Evolutionary conservation across 1,140 invertebrate genomes (phyloP).

Genomic region (Triops longicaudatus): DNA sequence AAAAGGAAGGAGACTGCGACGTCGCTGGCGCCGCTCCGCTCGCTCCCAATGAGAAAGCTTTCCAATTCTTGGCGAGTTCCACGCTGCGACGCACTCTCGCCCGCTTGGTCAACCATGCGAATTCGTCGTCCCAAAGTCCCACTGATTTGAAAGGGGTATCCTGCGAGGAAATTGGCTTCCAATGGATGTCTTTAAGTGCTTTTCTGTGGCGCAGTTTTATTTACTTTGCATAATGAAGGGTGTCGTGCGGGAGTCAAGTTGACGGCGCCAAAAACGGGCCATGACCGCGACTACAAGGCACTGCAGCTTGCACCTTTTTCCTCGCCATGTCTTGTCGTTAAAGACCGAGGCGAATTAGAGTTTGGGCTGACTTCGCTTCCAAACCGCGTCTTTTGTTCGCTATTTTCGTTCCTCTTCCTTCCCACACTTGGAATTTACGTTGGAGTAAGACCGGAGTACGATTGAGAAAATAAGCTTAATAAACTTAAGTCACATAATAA

Average conservation of each 20-base stretch:
- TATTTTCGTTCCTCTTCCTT: background rate
- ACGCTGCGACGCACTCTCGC: background rate
- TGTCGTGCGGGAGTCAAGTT: constrained; percentile 1
- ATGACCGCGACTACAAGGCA: background rate
- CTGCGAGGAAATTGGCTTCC: constrained; percentile 11
- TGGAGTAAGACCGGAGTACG: background rate
- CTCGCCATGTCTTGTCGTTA: background rate
- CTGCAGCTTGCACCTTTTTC: background rate
- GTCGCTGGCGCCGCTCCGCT: background rate
- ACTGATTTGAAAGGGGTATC: background rate
- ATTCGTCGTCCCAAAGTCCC: background rate
- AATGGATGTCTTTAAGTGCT: background rate
- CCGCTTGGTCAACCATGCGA: background rate
- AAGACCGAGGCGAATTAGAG: background rate
- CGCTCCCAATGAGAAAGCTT: background rate
- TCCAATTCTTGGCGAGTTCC: background rate
- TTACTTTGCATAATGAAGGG: constrained; percentile 15
- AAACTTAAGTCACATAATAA: too few species aligned
- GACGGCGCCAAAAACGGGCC: constrained; percentile 3
- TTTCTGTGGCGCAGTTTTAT: constrained; percentile 7
- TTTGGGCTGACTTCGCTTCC: background rate
- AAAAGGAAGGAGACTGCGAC: background rate
- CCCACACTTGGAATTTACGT: background rate
- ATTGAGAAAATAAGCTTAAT: too few species aligned
- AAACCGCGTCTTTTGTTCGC: background rate